Base-by-base conservation (phyloP, 2,113 vertebrate genomes). In the Smithornis capensis region DNA sequence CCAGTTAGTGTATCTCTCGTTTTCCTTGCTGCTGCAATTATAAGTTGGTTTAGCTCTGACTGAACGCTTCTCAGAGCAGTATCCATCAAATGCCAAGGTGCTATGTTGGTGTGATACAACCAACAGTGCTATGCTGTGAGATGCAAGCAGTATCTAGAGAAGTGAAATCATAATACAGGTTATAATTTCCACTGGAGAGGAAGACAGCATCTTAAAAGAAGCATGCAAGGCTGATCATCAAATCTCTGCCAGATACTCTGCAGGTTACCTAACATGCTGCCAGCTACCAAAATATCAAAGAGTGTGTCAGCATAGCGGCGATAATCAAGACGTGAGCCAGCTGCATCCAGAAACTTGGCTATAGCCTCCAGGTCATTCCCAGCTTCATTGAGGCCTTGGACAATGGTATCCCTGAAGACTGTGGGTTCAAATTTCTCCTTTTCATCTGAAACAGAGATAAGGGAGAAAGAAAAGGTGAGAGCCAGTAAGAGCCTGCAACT, bases 341-440 rank as follows among this genome's bases (percentile, higher is more conserved):
- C 98, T 28, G 98, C 97, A 95, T 99, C 99, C 96, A 99, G 96
- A 96, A 99, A 99, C 91, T 99, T 99, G 96, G 99, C 98, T 98
- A 99, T 98, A 96, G 98, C 99, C 82, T 99, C 99, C 95, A 99
- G 97, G 96, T 99, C 99, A 73, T 95, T 98, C 21, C 98, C 98
- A 93, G 98, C 98, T 97, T 99, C 99, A 97, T 99, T 99, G 96
- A 99, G 99, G 83, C 99, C 99, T 88, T 98, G 98, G 93, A 99
- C 97, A 70, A 99, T 99, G 0, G 98, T 98, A 98, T 99, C 99
- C 97, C 99, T 98, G 97, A 99, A 99, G 93, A 99, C 98, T 67
- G 98, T 99, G 84, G 99, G 99, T 98, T 99, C 99, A 97, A 99
- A 99, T 98, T 99, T 99, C 98, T 99, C 99, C 97, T 99, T 99